These are phyloP conservation scores for Sardinella longiceps DNA, from an alignment of 2,797 vertebrate genomes.

Conservation along the genomic window DNA sequence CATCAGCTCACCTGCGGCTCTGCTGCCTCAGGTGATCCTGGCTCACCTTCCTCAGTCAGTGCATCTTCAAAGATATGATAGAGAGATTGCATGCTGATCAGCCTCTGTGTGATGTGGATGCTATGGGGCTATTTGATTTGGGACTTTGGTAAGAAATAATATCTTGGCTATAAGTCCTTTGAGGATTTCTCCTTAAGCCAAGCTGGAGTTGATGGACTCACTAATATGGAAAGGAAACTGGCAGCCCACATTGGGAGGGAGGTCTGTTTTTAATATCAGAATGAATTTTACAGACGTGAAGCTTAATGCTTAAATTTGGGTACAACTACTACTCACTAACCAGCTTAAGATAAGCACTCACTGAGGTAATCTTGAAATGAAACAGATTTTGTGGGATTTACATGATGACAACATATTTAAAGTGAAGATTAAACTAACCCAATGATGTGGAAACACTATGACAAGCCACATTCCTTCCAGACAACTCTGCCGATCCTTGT, in stretches of 20 bases:
- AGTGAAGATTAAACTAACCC: neutral
- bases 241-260: neutral
- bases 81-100: neutral
- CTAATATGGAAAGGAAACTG: too few species aligned
- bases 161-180: neutral
- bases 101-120: neutral
- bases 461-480: neutral
- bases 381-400: neutral
- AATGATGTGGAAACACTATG: neutral
- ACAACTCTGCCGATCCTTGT: neutral
- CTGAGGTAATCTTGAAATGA: neutral
- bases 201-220: too few species aligned
- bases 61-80: neutral
- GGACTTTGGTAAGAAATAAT: neutral
- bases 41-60: neutral
- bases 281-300: neutral
- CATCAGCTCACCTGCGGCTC: neutral
- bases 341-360: neutral
- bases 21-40: neutral
- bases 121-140: neutral
- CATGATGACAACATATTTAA: neutral
- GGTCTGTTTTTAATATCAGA: neutral
- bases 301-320: neutral
- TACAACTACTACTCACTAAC: neutral
- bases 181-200: too few species aligned